Evolutionary conservation across 2,888 invertebrate species (phyloP), one percentile per base, ranked within the genome.

Genomic region (Epinotia demarniana): DNA sequence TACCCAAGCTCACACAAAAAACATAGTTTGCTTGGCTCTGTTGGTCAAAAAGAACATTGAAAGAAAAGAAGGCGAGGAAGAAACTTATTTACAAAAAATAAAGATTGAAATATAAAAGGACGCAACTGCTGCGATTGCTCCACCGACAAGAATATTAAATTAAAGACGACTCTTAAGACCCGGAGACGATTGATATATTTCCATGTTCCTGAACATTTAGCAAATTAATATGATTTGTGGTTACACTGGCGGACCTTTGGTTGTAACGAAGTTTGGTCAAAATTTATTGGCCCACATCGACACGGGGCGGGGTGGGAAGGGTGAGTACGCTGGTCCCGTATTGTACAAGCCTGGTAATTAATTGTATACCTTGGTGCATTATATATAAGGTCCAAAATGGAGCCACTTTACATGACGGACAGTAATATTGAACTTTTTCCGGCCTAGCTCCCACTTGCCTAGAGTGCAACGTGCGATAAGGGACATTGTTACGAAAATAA

Each of bases 171-270:
- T 39, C 16, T 0, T 8, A 16, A 53, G 2, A 13, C 1, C 39
- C 43, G 19, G 16, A 43, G 19, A 39, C 68, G 63, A 55, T 63
- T 55, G 55, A 23, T 55, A 72, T 23, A 8, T 43, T 53, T 53
- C 8, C 49, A 16, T 49, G 49, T 49, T 49, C 49, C 9, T 39
- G 3, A 64, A 49, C 46, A 66, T 66, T 49, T 12, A 49, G 49
- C 27, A 66, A 16, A 23, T 23, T 53, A 49, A 64, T 13, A 43
- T 11, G 49, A n/a, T 66, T 66, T 64, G 46, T 39, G 39, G 39
- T 39, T 39, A 39, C 9, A 39, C 39, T 8, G 3, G 16, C 46
- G 4, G 49, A 49, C 49, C 16, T 49, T 49, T 49, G 4, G 49
- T 13, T 16, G 49, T 49, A 13, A 16, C 13, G 16, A 49, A 49